phyloP scores from a whole-genome alignment of 2,113 vertebrate species.

The Leuciscus idus region DNA sequence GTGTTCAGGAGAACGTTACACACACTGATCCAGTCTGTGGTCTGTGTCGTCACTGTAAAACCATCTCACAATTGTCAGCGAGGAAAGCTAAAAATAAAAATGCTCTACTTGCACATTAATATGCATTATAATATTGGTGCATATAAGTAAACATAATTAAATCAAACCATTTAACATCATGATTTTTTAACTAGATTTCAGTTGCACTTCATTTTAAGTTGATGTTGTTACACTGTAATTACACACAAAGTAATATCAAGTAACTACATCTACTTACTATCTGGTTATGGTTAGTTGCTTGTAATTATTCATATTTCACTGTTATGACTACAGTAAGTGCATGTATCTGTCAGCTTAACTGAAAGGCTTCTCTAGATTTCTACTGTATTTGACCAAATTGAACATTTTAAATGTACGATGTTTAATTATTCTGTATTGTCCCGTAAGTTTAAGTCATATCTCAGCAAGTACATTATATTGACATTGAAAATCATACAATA shows the following conservation, averaged over 20 bases:
- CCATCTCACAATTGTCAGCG: background rate
- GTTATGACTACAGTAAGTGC: no score
- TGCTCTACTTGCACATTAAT: background rate
- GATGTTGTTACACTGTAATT: no score
- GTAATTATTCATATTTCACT: no score
- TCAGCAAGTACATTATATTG: background rate
- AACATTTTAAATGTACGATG: background rate
- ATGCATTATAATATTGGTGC: background rate
- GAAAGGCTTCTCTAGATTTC: background rate
- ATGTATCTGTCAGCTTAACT: no score
- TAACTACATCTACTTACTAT: no score
- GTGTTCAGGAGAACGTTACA: no score
- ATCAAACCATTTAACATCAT: no score
- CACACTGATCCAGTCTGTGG: background rate
- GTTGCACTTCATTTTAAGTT: no score
- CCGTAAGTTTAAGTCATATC: background rate
- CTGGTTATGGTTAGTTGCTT: no score
- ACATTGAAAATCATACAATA: background rate
- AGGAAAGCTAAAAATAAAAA: background rate
- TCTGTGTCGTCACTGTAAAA: background rate
- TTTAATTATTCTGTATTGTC: background rate
- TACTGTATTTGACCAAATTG: background rate
- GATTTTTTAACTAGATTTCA: no score
- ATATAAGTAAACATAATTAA: background rate
- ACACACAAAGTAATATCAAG: no score